Base-by-base conservation (phyloP, 2,797 vertebrate species). In the Alectoris magna region DNA sequence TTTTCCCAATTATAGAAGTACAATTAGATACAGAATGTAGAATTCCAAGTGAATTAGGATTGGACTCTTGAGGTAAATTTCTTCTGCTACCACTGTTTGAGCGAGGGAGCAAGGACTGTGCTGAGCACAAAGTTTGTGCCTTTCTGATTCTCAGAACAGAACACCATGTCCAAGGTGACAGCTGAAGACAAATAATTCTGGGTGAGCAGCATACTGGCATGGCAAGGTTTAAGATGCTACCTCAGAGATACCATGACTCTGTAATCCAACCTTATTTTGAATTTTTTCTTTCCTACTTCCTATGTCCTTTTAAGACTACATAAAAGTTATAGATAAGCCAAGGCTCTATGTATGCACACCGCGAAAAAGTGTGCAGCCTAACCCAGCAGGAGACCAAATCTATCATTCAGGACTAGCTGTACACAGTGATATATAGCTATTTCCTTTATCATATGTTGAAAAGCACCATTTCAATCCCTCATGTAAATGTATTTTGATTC, bases 401-500 rank as follows among this genome's bases (percentile, higher is more conserved):
- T 93, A 97, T 95, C 94, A 96, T 46, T 88, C n/a, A 62, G 59
- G 95, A 96, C 22, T 91, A 46, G 69, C 74, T 69, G 70, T 58
- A 34, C 14, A 46, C 68, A 23, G 85, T 92, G 96, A 97, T 94
- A 36, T 76, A 93, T 91, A 68, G 24, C 70, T 53, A 38, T 74
- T 90, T 94, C 89, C 58, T 95, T 97, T 96, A 95, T 92, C 96
- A 81, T 19, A 29, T 22, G 15, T 62, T 36, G 85, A 88, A 96
- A 95, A 66, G 24, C 56, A 24, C 62, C 68, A 39, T 77, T 92
- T 76, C 76, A 68, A 73, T 75, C 60, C 60, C 70, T 91, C 95
- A 92, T 96, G 91, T 89, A 97, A 97, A 97, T 96, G 83, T 12
- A 59, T 78, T 87, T 43, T 59, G 80, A 95, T 89, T 80, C 86